Conservation (phyloP, 2,113 vertebrate species). For the Ahaetulla prasina region DNA sequence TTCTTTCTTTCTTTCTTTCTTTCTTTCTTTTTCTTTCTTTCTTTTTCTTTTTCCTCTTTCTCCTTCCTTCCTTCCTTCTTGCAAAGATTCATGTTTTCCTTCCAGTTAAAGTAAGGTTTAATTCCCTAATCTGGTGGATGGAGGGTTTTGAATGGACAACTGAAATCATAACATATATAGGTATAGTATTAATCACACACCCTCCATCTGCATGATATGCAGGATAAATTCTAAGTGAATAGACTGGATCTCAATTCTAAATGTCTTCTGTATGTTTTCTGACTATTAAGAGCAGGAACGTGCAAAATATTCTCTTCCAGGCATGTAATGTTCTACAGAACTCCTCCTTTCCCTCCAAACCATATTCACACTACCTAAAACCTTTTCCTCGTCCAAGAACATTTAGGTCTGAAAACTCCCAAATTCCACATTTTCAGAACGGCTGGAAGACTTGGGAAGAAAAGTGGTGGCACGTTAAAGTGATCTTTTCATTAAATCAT, state of each 20-base stretch:
- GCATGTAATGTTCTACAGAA: background rate
- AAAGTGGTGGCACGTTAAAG: background rate
- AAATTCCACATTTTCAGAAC: background rate
- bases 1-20: too few relatives aligned
- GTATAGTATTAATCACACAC: conserved; percentile 12
- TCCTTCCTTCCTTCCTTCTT: background rate
- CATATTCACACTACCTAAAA: background rate
- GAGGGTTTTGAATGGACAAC: background rate
- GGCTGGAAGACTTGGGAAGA: background rate
- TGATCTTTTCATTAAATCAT: background rate
- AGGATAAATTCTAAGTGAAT: background rate
- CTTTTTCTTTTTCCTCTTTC: too few relatives aligned
- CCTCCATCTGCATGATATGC: background rate
- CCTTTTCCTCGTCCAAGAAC: background rate
- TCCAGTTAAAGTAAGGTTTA: background rate
- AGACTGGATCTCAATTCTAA: background rate
- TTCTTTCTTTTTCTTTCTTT: too few relatives aligned
- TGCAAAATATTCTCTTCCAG: background rate
- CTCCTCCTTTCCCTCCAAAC: background rate
- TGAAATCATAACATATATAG: conserved; percentile 29
- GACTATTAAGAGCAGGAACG: background rate
- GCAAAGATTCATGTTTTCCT: background rate
- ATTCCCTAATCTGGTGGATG: background rate
- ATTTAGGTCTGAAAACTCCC: background rate
- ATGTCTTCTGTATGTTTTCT: background rate